Evolutionary conservation across 2,113 vertebrate genomes (phyloP).

Genomic region (Scartelaos histophorus): DNA sequence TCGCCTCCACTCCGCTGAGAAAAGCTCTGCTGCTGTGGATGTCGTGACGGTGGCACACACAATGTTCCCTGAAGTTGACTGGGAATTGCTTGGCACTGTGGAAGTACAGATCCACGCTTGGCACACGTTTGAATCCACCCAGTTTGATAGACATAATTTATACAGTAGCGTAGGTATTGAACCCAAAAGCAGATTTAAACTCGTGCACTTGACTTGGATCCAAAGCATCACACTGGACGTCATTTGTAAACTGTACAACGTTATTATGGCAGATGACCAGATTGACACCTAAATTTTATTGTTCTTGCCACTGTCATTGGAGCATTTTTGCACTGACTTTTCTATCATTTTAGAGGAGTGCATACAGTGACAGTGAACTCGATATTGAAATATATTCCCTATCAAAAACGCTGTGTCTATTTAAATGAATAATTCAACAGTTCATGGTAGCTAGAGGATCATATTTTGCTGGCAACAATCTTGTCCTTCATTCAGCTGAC

Average conservation of each 20-base stretch:
- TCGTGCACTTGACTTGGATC: neutral
- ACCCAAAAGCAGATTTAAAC: too few relatives aligned
- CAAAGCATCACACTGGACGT: neutral
- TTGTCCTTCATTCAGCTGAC: neutral
- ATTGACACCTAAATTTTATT: neutral
- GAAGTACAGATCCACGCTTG: neutral
- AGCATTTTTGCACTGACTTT: neutral
- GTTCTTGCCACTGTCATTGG: neutral
- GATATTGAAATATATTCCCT: neutral
- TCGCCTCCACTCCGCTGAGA: slow-evolving; percentile 27
- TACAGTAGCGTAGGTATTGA: too few relatives aligned
- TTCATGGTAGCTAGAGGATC: neutral
- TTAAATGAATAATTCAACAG: slow-evolving; percentile 1
- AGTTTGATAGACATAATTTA: neutral
- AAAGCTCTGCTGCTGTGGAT: slow-evolving; percentile 2
- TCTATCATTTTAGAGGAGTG: neutral
- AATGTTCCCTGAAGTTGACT: neutral
- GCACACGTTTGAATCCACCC: neutral
- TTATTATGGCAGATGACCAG: neutral
- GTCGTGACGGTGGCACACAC: slow-evolving; percentile 48
- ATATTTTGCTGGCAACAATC: neutral
- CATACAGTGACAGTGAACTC: neutral
- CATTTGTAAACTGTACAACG: too few relatives aligned
- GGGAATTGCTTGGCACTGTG: too few relatives aligned
- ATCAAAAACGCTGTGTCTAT: neutral